phyloP scores from a whole-genome alignment of 2,888 invertebrate species.

The Caenorhabditis sp. region DNA sequence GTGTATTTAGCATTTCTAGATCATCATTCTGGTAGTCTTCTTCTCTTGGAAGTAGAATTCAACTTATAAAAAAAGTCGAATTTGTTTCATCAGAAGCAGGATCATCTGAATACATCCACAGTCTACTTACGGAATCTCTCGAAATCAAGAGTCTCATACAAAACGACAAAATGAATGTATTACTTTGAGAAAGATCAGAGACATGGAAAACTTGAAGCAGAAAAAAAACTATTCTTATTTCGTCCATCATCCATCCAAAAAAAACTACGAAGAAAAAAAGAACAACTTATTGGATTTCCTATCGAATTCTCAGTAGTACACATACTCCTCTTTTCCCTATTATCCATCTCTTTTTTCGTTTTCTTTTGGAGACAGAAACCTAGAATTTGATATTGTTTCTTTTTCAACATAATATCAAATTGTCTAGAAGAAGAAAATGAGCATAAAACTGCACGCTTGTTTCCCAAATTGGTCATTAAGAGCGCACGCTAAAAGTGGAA shows the following conservation, averaged over 20 bases:
- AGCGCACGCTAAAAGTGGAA: neutral
- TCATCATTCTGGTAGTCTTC: no score
- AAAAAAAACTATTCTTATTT: constrained; percentile 1
- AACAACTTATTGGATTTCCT: constrained; percentile 40
- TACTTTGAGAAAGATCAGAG: no score
- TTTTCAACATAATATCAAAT: neutral
- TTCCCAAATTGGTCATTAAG: constrained; percentile 50
- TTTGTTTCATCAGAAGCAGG: no score
- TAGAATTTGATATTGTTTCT: constrained; percentile 7
- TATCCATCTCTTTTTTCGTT: constrained; percentile 6
- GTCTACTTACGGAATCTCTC: no score
- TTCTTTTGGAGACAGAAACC: neutral
- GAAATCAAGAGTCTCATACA: no score
- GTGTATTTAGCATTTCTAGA: no score
- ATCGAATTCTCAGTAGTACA: constrained; percentile 38
- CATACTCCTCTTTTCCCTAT: neutral
- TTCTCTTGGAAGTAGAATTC: no score
- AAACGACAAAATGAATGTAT: no score
- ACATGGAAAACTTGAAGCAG: no score
- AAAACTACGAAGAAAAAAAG: constrained; percentile 4
- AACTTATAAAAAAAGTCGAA: no score
- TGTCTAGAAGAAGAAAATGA: neutral
- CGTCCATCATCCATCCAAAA: neutral
- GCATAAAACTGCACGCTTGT: constrained; percentile 27
- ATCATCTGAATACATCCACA: no score